Base-by-base conservation (phyloP, 1,140 invertebrate genomes). In the Hesperophylax magnus region DNA sequence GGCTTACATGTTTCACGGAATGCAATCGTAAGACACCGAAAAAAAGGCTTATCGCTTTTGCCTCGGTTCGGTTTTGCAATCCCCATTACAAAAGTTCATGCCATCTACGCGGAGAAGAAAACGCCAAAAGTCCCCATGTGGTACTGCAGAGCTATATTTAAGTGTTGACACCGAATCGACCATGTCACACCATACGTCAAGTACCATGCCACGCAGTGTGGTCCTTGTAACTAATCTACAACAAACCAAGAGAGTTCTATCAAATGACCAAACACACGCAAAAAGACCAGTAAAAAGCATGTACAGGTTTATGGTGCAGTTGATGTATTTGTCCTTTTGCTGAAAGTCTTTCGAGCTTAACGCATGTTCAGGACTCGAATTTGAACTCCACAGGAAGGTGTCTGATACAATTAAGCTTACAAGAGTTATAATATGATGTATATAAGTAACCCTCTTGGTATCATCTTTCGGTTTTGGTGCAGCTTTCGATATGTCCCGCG, bases 171-270 rank as follows among this genome's bases (percentile, higher is more conserved):
- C 53, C 20, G 72, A 54, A 54, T 20, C 14, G 72, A 24, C 72
- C 72, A 53, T 58, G 54, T 75, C 72, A 53, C 72, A 27, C 54
- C 52, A 58, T 75, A 56, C 53, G 72, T 75, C 72, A 75, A 31
- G 27, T 18, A 24, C 20, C 61, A 71, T 24, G 39, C 31, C 18
- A 53, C 18, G 34, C 22, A 52, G 67, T 47, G 72, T 56, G 34
- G 72, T 65, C 61, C 72, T 31, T 58, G 52, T 54, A 56, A 53
- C 54, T 6, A 15, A 53, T 31, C 54, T 47, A 53, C 11, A 31
- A 3, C n/a, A 27, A 24, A 18, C 17, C 15, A 60, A 22, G 8
- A 20, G 14, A 27, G 9, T 39, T 39, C 34, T 20, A 60, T 60
- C 17, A 18, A 20, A 60, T 1, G n/a, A 60, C 22, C 14, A 22